phyloP scores from a whole-genome alignment of 1,140 invertebrate genomes.

The Amphibalanus amphitrite region DNA sequence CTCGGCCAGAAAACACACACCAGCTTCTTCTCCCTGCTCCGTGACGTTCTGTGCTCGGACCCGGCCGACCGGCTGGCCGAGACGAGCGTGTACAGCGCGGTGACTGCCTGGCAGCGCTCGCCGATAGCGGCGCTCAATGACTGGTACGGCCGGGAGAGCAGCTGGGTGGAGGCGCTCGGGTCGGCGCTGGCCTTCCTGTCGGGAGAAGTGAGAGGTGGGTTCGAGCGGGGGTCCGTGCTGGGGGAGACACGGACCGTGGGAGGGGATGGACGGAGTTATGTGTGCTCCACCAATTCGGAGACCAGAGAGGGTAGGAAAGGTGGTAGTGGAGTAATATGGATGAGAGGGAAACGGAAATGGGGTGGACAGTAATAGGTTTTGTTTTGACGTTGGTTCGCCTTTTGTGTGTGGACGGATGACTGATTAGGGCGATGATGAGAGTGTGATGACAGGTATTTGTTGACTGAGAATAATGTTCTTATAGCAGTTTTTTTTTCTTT shows the following conservation, averaged over 20 bases:
- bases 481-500: too few species aligned
- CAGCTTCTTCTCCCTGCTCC: conserved; percentile 56
- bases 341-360: neutral
- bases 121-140: conserved; percentile 62
- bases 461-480: too few species aligned
- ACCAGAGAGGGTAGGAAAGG: neutral
- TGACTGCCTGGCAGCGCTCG: conserved; percentile 60
- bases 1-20: conserved; percentile 54
- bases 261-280: neutral
- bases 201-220: conserved; percentile 28
- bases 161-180: conserved; percentile 58
- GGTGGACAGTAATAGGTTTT: neutral
- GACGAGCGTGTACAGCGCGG: conserved; percentile 49
- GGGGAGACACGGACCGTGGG: neutral
- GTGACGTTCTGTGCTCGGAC: conserved; percentile 61
- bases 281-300: too few species aligned
- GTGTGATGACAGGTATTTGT: too few species aligned
- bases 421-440: too few species aligned
- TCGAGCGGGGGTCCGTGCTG: neutral
- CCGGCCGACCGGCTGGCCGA: conserved; percentile 57
- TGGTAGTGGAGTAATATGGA: neutral
- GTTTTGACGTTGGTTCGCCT: too few species aligned
- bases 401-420: too few species aligned
- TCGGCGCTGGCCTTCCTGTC: conserved; percentile 71
- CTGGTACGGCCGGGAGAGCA: conserved; percentile 49